Base-by-base conservation (phyloP, 2,113 vertebrate genomes). In the Cercocebus atys region DNA sequence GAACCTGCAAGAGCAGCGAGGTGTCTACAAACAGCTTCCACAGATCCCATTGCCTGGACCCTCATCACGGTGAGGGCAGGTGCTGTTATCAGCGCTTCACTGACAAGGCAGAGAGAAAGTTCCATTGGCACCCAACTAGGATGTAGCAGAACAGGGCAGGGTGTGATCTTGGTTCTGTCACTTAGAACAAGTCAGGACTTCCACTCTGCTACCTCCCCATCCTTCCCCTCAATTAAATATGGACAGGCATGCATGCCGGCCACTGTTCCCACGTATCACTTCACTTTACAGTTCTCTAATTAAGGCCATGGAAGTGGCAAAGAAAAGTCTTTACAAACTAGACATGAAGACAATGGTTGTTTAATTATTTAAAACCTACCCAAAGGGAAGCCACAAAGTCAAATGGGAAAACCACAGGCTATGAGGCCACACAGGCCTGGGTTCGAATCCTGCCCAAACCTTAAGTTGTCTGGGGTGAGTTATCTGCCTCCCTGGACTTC, bases 41-140 rank as follows among this genome's bases (percentile, higher is more conserved):
- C 8, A 3, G 1, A 38, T 3, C 27, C 17, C 2, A 11, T 1
- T 11, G 14, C 0, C 64, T 6, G 52, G 50, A 4, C 20, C 16
- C 25, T 57, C 10, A 6, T 12, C 5, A 2, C 38, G 0, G 8
- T 1, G n/a, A 68, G 2, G 40, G 57, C 1, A 7, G 23, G n/a
- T 3, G 8, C 14, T 20, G 1, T 27, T 22, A 45, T 18, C 14
- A n/a, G 50, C 2, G 16, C 5, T 13, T 32, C 22, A 18, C 0
- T 11, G 50, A 40, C 16, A 13, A 93, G 50, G 70, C n/a, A 12
- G 3, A 61, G 9, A 76, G 66, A 50, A 76, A 45, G 64, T 47
- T 23, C 52, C 23, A 32, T 2, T 0, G 64, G 45, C 55, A 11
- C 20, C 32, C 27, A 66, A 66, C 8, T 10, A 66, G 30, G 52